These are phyloP conservation scores for Machimus rusticus DNA, from an alignment of 2,888 invertebrate genomes.

Conservation along the genomic window DNA sequence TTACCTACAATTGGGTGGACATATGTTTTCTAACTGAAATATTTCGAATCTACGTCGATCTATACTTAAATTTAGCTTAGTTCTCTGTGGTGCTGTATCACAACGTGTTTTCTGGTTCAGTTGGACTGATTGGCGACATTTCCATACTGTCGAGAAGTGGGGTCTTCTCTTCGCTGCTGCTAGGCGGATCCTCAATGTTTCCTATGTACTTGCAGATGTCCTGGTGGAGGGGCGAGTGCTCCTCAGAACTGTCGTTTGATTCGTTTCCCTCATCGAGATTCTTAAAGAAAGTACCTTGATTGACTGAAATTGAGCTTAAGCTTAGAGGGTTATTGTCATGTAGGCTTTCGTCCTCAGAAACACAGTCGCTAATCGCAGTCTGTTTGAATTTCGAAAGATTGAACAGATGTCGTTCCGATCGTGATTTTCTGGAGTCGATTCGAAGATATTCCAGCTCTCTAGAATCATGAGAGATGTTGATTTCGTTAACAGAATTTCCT, in stretches of 20 bases:
- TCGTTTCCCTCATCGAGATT: conserved; percentile 19
- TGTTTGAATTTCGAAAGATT: conserved; percentile 59
- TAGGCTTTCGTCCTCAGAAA: conserved; percentile 59
- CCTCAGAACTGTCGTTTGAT: conserved; percentile 54
- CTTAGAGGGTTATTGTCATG: conserved; percentile 53
- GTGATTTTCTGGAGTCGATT: conserved; percentile 46
- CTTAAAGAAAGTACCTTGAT: conserved; percentile 13
- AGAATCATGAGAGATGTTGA: conserved; percentile 43
- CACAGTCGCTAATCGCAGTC: conserved; percentile 59
- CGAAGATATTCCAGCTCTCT: conserved; percentile 43
- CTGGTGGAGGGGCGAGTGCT: conserved; percentile 57
- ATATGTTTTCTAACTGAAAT: background rate
- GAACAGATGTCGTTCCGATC: conserved; percentile 57
- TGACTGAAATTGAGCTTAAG: conserved; percentile 42
- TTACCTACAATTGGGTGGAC: background rate
- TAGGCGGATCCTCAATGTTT: conserved; percentile 48
- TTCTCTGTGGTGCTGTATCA: background rate
- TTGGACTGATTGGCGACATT: conserved; percentile 63
- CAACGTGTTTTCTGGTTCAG: conserved; percentile 53
- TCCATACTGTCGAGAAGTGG: conserved; percentile 63
- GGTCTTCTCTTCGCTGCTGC: conserved; percentile 61
- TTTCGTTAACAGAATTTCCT: conserved; percentile 54
- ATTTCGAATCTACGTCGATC: background rate
- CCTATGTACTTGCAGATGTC: conserved; percentile 53
- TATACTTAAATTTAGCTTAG: background rate